phyloP scores from a whole-genome alignment of 2,888 invertebrate genomes.

The Alloplasta piceator region DNA sequence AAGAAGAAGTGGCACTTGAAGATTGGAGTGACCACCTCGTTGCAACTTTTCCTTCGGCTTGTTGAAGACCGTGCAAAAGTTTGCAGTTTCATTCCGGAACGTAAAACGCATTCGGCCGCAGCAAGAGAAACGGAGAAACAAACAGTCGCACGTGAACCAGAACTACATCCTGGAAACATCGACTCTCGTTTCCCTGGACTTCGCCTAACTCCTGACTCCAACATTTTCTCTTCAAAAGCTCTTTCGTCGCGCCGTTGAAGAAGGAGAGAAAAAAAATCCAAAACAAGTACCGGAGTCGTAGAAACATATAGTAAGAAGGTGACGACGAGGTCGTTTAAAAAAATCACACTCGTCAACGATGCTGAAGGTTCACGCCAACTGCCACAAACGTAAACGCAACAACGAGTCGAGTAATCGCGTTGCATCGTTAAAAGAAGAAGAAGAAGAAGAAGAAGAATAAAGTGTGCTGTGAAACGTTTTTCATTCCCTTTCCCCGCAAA shows the following conservation, averaged over 20 bases:
- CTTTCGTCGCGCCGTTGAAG: background rate
- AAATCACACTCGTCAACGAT: conserved; percentile 14
- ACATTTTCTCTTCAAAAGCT: conserved; percentile 1
- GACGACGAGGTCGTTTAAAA: background rate
- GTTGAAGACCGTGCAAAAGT: conserved; percentile 38
- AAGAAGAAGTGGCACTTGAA: conserved; percentile 47
- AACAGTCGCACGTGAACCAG: conserved; percentile 44
- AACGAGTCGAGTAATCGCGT: background rate
- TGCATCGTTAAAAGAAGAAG: background rate
- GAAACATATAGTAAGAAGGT: conserved; percentile 19
- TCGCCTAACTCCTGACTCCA: conserved; percentile 43
- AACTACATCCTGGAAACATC: conserved; percentile 55
- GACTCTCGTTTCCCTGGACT: conserved; percentile 42
- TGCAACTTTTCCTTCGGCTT: conserved; percentile 52
- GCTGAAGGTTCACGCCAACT: conserved; percentile 6
- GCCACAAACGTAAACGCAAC: conserved; percentile 4
- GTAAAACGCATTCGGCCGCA: conserved; percentile 38
- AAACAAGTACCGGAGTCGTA: background rate
- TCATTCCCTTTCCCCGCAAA: background rate
- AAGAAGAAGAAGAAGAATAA: background rate
- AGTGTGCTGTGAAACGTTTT: conserved; percentile 19
- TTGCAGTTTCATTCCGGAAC: conserved; percentile 55
- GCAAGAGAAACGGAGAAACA: conserved; percentile 18
- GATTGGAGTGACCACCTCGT: conserved; percentile 59
- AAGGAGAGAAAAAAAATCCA: conserved; percentile 10